Base-by-base conservation (phyloP, 2,888 invertebrate genomes). In the Meiosimyza decipiens region DNA sequence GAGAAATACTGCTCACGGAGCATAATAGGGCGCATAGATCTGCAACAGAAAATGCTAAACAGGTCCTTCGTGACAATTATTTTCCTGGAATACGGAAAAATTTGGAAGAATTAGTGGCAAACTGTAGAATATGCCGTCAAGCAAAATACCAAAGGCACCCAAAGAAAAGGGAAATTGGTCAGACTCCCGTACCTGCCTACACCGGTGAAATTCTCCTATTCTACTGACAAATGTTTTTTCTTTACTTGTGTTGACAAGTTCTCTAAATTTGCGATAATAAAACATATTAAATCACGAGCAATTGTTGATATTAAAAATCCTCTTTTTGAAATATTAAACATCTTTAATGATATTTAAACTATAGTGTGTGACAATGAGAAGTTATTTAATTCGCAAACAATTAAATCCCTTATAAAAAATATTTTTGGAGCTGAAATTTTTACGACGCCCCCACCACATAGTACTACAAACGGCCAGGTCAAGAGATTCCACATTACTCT, bases 1-100 rank as follows among this genome's bases (percentile, higher is more conserved):
- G 52, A 16, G 75, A 76, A 71, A 76, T 77, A 40, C 52, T 75
- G 51, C 62, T 59, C n/a, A 59, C 22, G 6, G 59, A 59, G 18
- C 59, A 59, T 22, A 59, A 59, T 59, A 59, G 59, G 22, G 9
- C 59, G 28, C 70, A 73, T 66, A 60, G 70, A 13, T 60, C 71
- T 6, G 66, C 69, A 16, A 66, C 69, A 15, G 72, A 74, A 74
- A 74, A 73, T 52, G 69, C 40, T 50, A 59, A 66, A 33, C 70
- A 74, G 63, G 66, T 73, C 57, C 71, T 57, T 11, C 13, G 52
- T 52, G 51, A 71, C 18, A 71, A 74, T 59, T 71, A 40, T 59
- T 33, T 6, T 18, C 59, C 22, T 59, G 7, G 15, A 59, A 15
- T 59, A n/a, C 13, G 6, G 1, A 33, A 59, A 59, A 59, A n/a